Evolutionary conservation across 2,113 vertebrate species (phyloP), one percentile per base, ranked within the genome.

Genomic region (Patagioenas fasciata): DNA sequence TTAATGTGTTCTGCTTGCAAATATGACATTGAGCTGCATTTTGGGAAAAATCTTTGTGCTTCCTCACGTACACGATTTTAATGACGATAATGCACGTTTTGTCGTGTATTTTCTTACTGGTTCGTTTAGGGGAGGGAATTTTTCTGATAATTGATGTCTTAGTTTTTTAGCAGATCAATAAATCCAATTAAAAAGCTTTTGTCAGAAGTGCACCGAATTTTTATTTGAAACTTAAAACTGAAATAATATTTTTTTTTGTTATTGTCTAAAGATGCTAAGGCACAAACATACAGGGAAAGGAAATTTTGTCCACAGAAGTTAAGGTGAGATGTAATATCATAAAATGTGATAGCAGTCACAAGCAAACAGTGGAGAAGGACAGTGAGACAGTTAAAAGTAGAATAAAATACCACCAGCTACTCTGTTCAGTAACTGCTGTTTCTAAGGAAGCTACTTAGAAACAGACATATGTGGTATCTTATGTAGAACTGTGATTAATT

Each of bases 1-100:
- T 66, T 54, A 25, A 48, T 36, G 38, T 47, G 50, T 38, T 51
- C 40, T 11, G 29, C 47, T 56, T 65, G 26, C 60, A 54, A 57
- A 23, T 65, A 9, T 2, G 10, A 56, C 1, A 6, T 29, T 54
- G 62, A 57, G 19, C 31, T 71, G 51, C 0, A 0, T 31, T 66
- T 65, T 50, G 65, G 28, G 69, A n/a, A 51, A 40, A 64, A 64
- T 21, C n/a, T 42, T 34, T 65, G 36, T 69, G 28, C 26, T 70
- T 74, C 44, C 51, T 42, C 32, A 61, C 51, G n/a, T 51, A 4
- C 10, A 15, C 32, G 24, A 34, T 78, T 66, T 18, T 21, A 53
- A 25, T 44, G 54, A 17, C 71, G 16, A 26, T 75, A 32, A 71
- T 19, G 17, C 11, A n/a, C 25, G 34, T 44, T 65, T 20, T 58